Evolutionary conservation across 2,113 vertebrate genomes (phyloP), one percentile per base, ranked within the genome.

Genomic region (Odontesthes bonariensis): DNA sequence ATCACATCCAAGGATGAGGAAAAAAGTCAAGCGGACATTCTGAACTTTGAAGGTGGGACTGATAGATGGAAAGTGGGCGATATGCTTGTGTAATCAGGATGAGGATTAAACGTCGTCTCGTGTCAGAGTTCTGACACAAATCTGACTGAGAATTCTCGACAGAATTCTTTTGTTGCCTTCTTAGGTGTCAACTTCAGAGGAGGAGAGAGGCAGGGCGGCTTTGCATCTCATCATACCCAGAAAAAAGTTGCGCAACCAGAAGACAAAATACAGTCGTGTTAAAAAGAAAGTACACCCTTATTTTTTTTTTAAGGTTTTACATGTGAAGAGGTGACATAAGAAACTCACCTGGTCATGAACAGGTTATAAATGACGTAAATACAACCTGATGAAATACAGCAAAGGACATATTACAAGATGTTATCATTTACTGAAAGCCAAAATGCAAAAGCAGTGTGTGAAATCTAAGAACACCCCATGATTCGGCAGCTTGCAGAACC

Each of bases 1-100:
- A 84, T 86, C 83, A 68, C 55, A 70, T 64, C 44, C 31, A 3
- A 62, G 75, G 55, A 88, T 76, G 72, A 83, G 81, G 6, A 78
- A 64, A 17, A 83, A 76, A 83, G 72, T 32, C 46, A 32, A 32
- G 67, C 35, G 9, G 61, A 68, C 55, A 47, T 1, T 61, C 63
- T 59, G 49, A 68, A 75, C 74, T 91, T 88, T 77, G 73, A 88
- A 83, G 75, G 81, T 52, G 53, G 51, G 3, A 22, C 61, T 31
- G 69, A 71, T 27, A 57, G 75, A 82, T 74, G 42, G 70, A 65
- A 67, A 51, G 35, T 20, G 49, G 75, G 33, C 56, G 86, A 87
- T 77, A 74, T 8, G 23, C 16, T 1, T 75, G 75, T 65, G 32
- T 82, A 82, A 87, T 87, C 83, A 73, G 66, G 73, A 52, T 1